These are phyloP conservation scores for Amyelois transitella DNA, from an alignment of 1,140 invertebrate genomes.

Conservation along the genomic window DNA sequence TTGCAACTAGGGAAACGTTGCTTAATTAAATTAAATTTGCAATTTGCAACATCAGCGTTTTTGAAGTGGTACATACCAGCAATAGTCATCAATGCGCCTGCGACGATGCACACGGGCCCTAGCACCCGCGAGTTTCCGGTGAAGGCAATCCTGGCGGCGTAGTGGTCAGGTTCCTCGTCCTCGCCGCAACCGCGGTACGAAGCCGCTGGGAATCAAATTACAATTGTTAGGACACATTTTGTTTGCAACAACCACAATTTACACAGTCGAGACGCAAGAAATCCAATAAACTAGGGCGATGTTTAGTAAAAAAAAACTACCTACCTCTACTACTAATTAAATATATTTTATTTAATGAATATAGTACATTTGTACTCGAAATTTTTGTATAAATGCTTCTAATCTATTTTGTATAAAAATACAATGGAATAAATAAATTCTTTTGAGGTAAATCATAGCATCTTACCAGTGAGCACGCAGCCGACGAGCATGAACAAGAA, in stretches of 20 bases:
- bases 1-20: too few species aligned
- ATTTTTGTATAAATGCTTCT: too few species aligned
- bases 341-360: too few species aligned
- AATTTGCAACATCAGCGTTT: too few species aligned
- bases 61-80: constrained; percentile 36
- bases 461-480: constrained; percentile 81
- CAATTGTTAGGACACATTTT: not conserved
- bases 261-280: not conserved
- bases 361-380: too few species aligned
- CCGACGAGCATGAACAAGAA: constrained; percentile 83
- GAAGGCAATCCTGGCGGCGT: constrained; percentile 80
- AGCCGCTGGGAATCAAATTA: constrained; percentile 75
- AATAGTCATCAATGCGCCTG: constrained; percentile 80
- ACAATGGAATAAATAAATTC: not conserved
- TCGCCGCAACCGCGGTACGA: constrained; percentile 82
- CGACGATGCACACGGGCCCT: constrained; percentile 82
- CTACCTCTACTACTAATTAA: too few species aligned
- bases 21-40: too few species aligned
- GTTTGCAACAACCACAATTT: not conserved
- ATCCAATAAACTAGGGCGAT: too few species aligned
- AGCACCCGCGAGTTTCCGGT: constrained; percentile 82
- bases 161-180: constrained; percentile 81
- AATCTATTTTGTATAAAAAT: not conserved
- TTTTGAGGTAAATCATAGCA: not conserved
- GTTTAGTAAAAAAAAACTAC: too few species aligned